A percentile compares a stretch with the other conserved stretches of the same genome.
These are phyloP conservation scores for Laticauda colubrina DNA, from an alignment of 2,113 vertebrate species.

Conservation along the genomic window DNA sequence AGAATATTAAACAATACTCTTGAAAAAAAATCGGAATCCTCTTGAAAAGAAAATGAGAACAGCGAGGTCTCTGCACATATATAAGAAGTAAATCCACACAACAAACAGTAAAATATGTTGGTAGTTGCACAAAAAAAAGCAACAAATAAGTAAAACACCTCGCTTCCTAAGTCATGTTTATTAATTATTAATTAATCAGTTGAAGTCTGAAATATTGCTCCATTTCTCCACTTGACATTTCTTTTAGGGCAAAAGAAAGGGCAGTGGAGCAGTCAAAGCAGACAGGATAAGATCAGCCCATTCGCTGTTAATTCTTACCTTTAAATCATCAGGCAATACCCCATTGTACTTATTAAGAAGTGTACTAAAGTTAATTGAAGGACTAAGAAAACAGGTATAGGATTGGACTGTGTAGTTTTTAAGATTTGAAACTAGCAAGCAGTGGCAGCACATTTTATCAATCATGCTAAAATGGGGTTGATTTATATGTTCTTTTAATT, in stretches of 20 bases:
- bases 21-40: slow-evolving; percentile 1
- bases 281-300: not conserved
- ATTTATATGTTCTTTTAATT: not conserved
- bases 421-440: not conserved
- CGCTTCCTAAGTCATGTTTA: not conserved
- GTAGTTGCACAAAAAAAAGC: not conserved
- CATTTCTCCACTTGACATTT: not conserved
- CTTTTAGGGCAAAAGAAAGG: not conserved
- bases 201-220: not conserved
- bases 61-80: not conserved
- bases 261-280: not conserved
- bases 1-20: not conserved
- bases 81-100: not conserved
- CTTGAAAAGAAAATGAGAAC: slow-evolving; percentile 4
- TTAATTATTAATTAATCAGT: not conserved
- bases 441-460: not conserved
- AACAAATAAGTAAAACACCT: not conserved
- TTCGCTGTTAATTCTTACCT: not conserved
- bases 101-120: not conserved
- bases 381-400: not conserved
- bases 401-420: not conserved
- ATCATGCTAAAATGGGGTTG: not conserved
- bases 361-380: not conserved
- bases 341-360: not conserved
- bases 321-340: not conserved